Evolutionary conservation across 2,888 invertebrate species (phyloP).

Genomic region (Limenitis camilla): DNA sequence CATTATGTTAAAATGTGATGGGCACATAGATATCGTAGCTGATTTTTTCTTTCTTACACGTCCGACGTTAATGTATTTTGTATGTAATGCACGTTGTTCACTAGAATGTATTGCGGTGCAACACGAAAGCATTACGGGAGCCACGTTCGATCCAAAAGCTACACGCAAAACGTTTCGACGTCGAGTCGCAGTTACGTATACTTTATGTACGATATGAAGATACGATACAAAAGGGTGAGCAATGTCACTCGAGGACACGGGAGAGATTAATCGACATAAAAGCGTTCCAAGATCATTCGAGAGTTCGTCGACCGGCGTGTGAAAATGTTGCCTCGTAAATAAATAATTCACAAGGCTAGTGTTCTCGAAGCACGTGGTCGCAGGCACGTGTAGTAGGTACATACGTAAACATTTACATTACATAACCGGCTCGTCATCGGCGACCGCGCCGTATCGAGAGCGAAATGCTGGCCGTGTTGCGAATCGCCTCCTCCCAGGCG

Average conservation of each 20-base stretch:
- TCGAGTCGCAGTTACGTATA: constrained; percentile 5
- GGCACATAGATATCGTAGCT: not conserved
- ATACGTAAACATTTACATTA: constrained; percentile 74
- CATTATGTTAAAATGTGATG: not conserved
- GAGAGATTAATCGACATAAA: constrained; percentile 66
- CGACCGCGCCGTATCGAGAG: constrained; percentile 60
- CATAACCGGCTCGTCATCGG: constrained; percentile 71
- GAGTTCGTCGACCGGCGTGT: constrained; percentile 73
- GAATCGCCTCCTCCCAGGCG: constrained; percentile 38
- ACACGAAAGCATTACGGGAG: constrained; percentile 1
- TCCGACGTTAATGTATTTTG: constrained; percentile 1
- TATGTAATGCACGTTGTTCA: constrained; percentile 2
- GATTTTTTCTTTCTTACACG: not conserved
- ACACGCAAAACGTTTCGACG: not conserved
- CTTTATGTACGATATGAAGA: constrained; percentile 2
- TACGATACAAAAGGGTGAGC: constrained; percentile 30
- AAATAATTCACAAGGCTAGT: constrained; percentile 76
- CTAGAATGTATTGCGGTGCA: not conserved
- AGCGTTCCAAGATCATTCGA: constrained; percentile 68
- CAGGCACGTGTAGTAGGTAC: constrained; percentile 65
- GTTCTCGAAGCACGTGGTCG: constrained; percentile 70
- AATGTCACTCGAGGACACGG: constrained; percentile 44
- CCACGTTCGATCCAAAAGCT: not conserved
- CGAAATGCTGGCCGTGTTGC: constrained; percentile 54
- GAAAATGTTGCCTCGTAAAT: constrained; percentile 74